A percentile compares a stretch with the other conserved stretches of the same genome.
phyloP scores from a whole-genome alignment of 2,113 vertebrate species.

The Vombatus ursinus region DNA sequence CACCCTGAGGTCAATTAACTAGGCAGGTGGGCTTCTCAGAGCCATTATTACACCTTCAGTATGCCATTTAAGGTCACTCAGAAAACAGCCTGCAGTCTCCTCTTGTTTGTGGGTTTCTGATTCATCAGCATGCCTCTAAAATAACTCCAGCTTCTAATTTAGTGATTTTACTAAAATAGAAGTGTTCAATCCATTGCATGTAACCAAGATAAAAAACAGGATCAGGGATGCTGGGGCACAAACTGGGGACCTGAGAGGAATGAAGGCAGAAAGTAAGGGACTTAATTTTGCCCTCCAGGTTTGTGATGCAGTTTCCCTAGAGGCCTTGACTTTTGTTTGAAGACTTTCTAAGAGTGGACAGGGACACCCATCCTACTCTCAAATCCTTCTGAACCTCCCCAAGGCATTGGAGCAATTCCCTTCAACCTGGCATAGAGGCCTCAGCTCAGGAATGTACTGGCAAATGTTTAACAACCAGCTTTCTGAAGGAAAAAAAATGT shows the following conservation, averaged over 20 bases:
- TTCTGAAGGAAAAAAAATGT: neutral
- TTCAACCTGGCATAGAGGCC: neutral
- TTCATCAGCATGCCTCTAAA: neutral
- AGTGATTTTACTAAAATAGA: neutral
- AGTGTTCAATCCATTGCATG: neutral
- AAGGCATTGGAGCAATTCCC: neutral
- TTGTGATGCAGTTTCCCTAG: neutral
- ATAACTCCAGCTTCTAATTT: neutral
- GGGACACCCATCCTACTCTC: neutral
- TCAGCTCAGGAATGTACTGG: neutral
- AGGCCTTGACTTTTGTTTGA: neutral
- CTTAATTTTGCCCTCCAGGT: neutral
- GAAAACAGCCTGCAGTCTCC: neutral
- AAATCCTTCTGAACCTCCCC: neutral
- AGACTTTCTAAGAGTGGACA: neutral
- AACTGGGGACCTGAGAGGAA: neutral
- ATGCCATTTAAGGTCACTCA: neutral
- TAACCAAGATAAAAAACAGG: neutral
- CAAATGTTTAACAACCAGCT: neutral
- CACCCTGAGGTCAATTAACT: neutral
- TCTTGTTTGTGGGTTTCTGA: neutral
- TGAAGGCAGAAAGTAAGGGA: neutral
- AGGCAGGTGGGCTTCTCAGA: neutral
- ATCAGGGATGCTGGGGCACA: neutral
- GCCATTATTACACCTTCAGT: neutral